A percentile compares a stretch with the other conserved stretches of the same genome.
These are phyloP conservation scores for Arremon aurantiirostris DNA, from an alignment of 2,797 vertebrate genomes.

Conservation along the genomic window DNA sequence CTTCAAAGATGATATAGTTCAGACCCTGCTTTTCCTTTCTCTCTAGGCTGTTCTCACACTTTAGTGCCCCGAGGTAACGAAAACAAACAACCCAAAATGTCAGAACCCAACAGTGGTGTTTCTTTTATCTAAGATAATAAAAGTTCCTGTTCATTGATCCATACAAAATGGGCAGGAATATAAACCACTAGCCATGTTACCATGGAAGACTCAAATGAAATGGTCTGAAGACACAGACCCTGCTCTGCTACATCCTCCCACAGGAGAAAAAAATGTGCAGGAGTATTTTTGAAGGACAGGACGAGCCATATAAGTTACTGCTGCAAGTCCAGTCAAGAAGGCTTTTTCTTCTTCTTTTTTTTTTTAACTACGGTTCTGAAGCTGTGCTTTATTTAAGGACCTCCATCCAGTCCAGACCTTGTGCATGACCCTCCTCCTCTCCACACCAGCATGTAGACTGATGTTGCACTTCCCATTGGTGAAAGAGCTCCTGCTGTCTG, in stretches of 20 bases:
- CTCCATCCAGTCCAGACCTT: background rate
- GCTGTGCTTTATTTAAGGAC: background rate
- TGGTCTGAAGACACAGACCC: background rate
- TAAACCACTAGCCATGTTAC: background rate
- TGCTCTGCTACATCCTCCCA: background rate
- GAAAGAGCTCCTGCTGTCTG: background rate
- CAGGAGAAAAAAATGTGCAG: background rate
- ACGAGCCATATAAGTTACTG: background rate
- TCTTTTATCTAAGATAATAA: background rate
- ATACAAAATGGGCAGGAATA: background rate
- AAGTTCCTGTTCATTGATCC: background rate
- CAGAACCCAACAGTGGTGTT: background rate
- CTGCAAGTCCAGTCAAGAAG: background rate
- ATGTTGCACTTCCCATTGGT: background rate
- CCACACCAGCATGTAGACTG: background rate
- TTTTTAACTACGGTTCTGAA: background rate
- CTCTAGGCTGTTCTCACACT: background rate
- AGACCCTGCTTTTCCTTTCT: background rate
- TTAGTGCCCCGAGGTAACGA: background rate
- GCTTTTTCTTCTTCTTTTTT: background rate
- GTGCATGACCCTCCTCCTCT: background rate
- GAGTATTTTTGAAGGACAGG: background rate
- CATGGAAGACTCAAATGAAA: background rate
- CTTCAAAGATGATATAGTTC: background rate
- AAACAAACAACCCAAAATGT: background rate